Conservation (phyloP, 2,797 vertebrate species). For the Hephaestus fuliginosus region DNA sequence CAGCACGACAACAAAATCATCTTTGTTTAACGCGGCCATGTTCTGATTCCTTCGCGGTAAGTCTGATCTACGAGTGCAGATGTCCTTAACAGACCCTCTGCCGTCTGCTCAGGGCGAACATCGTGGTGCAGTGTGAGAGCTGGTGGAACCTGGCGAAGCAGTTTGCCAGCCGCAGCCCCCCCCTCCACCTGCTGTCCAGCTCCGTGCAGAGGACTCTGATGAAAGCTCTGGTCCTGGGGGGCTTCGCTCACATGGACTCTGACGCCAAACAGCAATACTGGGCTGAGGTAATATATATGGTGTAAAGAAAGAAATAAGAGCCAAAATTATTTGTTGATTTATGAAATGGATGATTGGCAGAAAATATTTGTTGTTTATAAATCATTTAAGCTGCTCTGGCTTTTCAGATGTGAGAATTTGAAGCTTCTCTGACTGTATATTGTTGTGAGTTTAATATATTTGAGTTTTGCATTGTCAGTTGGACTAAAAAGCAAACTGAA, state of each 20-base stretch:
- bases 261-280: slow-evolving; percentile 99
- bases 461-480: background rate
- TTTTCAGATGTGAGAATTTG: background rate
- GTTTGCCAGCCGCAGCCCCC: slow-evolving; percentile 95
- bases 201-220: slow-evolving; percentile 96
- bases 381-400: background rate
- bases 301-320: background rate
- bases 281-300: slow-evolving; percentile 89
- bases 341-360: background rate
- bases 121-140: slow-evolving; percentile 98
- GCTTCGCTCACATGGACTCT: slow-evolving; percentile 98
- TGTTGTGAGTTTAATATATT: background rate
- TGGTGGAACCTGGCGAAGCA: slow-evolving; percentile 99
- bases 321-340: background rate
- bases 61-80: background rate
- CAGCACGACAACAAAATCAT: background rate
- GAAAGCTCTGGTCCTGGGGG: slow-evolving; percentile 97
- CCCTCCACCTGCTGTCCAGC: slow-evolving; percentile 96
- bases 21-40: background rate
- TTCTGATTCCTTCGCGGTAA: background rate
- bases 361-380: background rate
- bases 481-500: background rate
- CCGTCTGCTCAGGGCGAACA: slow-evolving; percentile 89
- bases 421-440: background rate
- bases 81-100: background rate